These are phyloP conservation scores for Ennomos fuscantarius DNA, from an alignment of 2,888 invertebrate genomes.

Conservation along the genomic window DNA sequence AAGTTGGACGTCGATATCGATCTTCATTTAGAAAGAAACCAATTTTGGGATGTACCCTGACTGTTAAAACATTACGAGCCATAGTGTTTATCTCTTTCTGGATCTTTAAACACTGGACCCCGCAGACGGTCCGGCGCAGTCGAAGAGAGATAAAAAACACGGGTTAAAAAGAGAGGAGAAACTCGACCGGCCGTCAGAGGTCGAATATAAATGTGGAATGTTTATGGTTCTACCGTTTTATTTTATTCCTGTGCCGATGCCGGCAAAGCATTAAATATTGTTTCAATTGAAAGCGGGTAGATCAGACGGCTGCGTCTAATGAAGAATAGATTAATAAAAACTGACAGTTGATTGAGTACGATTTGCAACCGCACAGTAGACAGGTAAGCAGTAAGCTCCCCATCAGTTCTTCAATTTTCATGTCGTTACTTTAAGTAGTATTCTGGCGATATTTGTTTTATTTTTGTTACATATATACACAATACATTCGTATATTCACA, in stretches of 20 bases:
- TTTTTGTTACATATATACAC: no score
- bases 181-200: slow-evolving; percentile 75
- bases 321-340: slow-evolving; percentile 76
- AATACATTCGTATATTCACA: no score
- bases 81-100: slow-evolving; percentile 78
- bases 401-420: no score
- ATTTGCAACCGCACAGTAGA: slow-evolving; percentile 61
- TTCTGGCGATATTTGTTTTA: no score
- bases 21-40: slow-evolving; percentile 39
- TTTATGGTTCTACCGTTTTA: slow-evolving; percentile 85
- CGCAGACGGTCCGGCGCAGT: slow-evolving; percentile 80
- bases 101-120: slow-evolving; percentile 72
- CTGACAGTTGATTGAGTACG: slow-evolving; percentile 71
- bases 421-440: no score
- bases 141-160: slow-evolving; percentile 57
- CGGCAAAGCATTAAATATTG: slow-evolving; percentile 83
- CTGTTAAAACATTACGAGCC: slow-evolving; percentile 83
- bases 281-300: slow-evolving; percentile 83
- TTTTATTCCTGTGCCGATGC: slow-evolving; percentile 78
- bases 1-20: slow-evolving; percentile 43
- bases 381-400: slow-evolving; percentile 2
- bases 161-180: slow-evolving; percentile 53
- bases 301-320: slow-evolving; percentile 78
- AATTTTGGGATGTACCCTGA: slow-evolving; percentile 49
- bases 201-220: slow-evolving; percentile 85